Evolutionary conservation across 2,113 vertebrate genomes (phyloP).

Genomic region (Heptranchias perlo): DNA sequence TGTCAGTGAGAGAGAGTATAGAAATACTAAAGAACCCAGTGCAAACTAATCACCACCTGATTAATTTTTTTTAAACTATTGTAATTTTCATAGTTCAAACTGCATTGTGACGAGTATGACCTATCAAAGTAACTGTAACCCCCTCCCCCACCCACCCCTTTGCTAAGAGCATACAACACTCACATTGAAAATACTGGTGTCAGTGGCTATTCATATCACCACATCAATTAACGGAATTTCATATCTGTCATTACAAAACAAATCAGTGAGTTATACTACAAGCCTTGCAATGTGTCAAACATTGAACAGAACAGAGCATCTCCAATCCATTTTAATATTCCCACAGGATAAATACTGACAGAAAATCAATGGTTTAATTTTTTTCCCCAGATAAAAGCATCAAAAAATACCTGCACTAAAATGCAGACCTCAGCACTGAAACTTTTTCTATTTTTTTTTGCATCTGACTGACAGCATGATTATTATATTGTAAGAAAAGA

Average conservation of each 20-base stretch:
- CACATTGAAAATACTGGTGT: not conserved
- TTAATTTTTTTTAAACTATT: not conserved
- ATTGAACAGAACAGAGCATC: conserved; percentile 19
- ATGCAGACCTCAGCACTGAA: conserved; percentile 33
- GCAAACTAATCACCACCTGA: not conserved
- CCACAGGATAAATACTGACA: conserved; percentile 31
- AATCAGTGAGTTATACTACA: conserved; percentile 37
- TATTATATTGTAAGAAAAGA: conserved; percentile 30
- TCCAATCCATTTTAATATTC: conserved; percentile 36
- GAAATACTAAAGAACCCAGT: not conserved
- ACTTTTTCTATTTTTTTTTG: not conserved
- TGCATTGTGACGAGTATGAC: not conserved
- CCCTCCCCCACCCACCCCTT: not conserved
- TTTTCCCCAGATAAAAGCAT: conserved; percentile 24
- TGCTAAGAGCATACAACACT: not conserved
- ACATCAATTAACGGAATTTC: conserved; percentile 35
- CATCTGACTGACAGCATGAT: conserved; percentile 28
- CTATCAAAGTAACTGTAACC: not conserved
- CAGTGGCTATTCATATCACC: conserved; percentile 28
- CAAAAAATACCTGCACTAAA: conserved; percentile 21
- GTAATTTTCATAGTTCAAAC: not conserved
- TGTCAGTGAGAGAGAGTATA: not conserved
- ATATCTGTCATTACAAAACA: conserved; percentile 37
- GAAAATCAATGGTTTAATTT: conserved; percentile 36
- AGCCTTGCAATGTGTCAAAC: conserved; percentile 33